phyloP scores from a whole-genome alignment of 2,888 invertebrate genomes.

The Venustoraphidia nigricollis region DNA sequence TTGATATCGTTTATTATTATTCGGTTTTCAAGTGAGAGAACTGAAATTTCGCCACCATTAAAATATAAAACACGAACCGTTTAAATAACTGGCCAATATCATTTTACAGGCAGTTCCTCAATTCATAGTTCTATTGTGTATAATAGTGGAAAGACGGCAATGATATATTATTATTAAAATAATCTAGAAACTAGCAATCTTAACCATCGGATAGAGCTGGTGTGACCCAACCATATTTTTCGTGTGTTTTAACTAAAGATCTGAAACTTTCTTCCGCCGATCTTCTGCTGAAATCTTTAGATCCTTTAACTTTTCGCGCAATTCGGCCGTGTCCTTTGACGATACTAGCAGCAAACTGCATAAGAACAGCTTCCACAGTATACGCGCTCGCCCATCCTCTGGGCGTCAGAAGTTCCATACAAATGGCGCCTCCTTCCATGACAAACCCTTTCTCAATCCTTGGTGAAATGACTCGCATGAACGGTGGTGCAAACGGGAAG shows the following conservation, averaged over 20 bases:
- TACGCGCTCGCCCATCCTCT: slow-evolving; percentile 80
- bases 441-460: slow-evolving; percentile 62
- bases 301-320: slow-evolving; percentile 59
- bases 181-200: slow-evolving; percentile 15
- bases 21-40: no score
- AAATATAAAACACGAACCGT: no score
- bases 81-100: no score
- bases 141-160: no score
- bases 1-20: no score
- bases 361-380: slow-evolving; percentile 74
- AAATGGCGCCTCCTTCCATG: slow-evolving; percentile 82
- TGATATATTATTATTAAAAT: no score
- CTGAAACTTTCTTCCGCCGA: slow-evolving; percentile 81
- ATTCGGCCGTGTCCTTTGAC: slow-evolving; percentile 79
- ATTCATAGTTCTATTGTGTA: no score
- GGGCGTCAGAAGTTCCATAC: slow-evolving; percentile 76
- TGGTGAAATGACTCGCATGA: slow-evolving; percentile 48
- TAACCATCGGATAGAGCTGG: slow-evolving; percentile 75
- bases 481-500: slow-evolving; percentile 79
- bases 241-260: slow-evolving; percentile 76
- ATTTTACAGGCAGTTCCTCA: no score
- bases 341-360: slow-evolving; percentile 79
- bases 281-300: slow-evolving; percentile 61
- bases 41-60: no score
- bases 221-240: slow-evolving; percentile 85